Evolutionary conservation across 2,797 vertebrate species (phyloP), one percentile per base, ranked within the genome.

Genomic region (Diglossa cyanea): DNA sequence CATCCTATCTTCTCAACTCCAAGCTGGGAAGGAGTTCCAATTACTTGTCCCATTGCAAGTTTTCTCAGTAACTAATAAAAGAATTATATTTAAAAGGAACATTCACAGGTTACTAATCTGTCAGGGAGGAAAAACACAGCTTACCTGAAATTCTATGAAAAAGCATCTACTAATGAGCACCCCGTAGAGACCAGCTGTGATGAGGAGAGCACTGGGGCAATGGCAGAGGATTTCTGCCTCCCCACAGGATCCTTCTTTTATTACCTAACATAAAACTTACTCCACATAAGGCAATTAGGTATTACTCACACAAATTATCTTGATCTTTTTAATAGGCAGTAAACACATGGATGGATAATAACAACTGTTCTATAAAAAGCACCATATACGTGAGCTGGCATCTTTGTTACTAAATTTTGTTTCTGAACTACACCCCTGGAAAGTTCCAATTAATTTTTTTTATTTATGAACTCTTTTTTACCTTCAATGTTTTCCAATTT

Each of bases 121-220:
- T 12, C 61, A 67, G 20, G 35, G 6, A 75, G 8, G n/a, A 80
- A 94, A 89, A 61, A 61, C 4, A 53, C 14, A 54, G 15, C 66
- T 80, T 95, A 95, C 94, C 85, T 75, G 61, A 91, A 91, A 58
- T 71, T 71, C 63, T 79, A 11, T 24, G 50, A 67, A 85, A 91
- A 92, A 33, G 19, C 11, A 74, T 12, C 72, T 23, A 67, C 57
- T 80, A 80, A 47, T 19, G 42, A 94, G 72, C 54, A 88, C 45
- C 35, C 18, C 0, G 1, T 6, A 40, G 85, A 86, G 39, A 65
- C 23, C 9, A 12, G 20, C 45, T 33, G 54, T 6, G n/a, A 63
- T 47, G 50, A 77, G 18, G 13, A 79, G 11, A 88, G 44, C 78
- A 63, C 55, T 30, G 9, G 30, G 58, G n/a, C 55, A 83, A 39